These are phyloP conservation scores for Polydrusus tereticollis DNA, from an alignment of 2,888 invertebrate species.

Conservation along the genomic window DNA sequence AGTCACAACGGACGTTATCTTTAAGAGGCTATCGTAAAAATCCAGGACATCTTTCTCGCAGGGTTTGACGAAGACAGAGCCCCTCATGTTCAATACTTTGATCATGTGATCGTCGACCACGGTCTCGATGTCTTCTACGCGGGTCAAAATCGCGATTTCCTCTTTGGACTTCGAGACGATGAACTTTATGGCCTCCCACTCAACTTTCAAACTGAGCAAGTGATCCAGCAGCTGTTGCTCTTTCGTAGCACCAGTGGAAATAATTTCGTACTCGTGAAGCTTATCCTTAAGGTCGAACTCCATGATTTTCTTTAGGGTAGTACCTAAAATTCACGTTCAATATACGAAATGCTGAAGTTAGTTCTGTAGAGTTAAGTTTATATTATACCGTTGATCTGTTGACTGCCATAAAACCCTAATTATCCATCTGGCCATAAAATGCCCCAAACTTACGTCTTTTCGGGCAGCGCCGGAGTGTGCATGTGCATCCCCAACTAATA, in stretches of 20 bases:
- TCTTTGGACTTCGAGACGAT: conserved; percentile 73
- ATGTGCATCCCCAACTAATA: too few relatives aligned
- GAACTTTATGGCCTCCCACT: conserved; percentile 81
- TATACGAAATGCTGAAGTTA: not conserved
- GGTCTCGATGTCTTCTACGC: conserved; percentile 81
- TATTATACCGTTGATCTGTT: too few relatives aligned
- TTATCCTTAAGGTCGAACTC: conserved; percentile 77
- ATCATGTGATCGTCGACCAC: conserved; percentile 84
- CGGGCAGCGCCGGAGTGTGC: too few relatives aligned
- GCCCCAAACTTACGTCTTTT: too few relatives aligned
- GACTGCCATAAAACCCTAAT: too few relatives aligned
- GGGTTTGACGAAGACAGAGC: conserved; percentile 86
- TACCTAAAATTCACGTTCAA: conserved; percentile 58
- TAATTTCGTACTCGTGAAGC: conserved; percentile 82
- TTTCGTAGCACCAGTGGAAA: conserved; percentile 85
- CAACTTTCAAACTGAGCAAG: conserved; percentile 79
- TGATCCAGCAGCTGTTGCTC: conserved; percentile 80
- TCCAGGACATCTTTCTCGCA: conserved; percentile 75
- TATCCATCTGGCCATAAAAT: too few relatives aligned
- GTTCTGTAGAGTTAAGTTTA: too few relatives aligned
- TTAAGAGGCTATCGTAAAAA: conserved; percentile 79
- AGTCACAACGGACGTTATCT: conserved; percentile 77
- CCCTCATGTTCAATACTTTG: conserved; percentile 85
- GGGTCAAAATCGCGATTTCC: conserved; percentile 72
- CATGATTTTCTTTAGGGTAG: conserved; percentile 83